These are phyloP conservation scores for Isichthys henryi DNA, from an alignment of 2,113 vertebrate species.

Conservation along the genomic window DNA sequence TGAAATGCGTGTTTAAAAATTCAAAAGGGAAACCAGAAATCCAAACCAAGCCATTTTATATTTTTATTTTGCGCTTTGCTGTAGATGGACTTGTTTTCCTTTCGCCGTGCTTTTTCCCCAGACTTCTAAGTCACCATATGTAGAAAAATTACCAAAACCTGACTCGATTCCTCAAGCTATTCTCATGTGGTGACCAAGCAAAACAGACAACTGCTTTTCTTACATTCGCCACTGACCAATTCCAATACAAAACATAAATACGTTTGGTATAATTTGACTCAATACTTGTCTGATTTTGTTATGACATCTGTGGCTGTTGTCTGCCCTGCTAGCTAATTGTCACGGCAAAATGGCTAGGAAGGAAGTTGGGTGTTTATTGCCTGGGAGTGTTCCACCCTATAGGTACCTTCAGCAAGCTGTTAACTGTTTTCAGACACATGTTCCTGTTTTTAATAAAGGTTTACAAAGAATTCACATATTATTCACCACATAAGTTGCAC, in stretches of 20 bases:
- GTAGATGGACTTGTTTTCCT: neutral
- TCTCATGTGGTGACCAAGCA: neutral
- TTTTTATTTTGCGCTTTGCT: neutral
- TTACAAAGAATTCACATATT: neutral
- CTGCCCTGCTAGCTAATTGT: neutral
- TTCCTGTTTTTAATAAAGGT: constrained; percentile 10
- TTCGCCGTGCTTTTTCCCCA: neutral
- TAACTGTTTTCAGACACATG: neutral
- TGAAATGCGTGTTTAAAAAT: constrained; percentile 11
- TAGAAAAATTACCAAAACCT: neutral
- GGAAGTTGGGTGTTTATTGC: constrained; percentile 6
- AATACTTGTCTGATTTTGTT: neutral
- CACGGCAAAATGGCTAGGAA: neutral
- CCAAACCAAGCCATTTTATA: neutral
- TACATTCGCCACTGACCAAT: neutral
- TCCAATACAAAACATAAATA: neutral
- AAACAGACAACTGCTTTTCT: neutral
- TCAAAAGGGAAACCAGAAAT: constrained; percentile 1
- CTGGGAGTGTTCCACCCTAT: neutral
- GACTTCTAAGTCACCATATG: neutral
- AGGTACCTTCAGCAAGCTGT: neutral
- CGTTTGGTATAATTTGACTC: neutral
- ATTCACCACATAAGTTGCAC: neutral
- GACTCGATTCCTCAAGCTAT: neutral
- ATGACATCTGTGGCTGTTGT: neutral